phyloP scores from a whole-genome alignment of 2,797 vertebrate genomes.

The Eulemur albifrons region DNA sequence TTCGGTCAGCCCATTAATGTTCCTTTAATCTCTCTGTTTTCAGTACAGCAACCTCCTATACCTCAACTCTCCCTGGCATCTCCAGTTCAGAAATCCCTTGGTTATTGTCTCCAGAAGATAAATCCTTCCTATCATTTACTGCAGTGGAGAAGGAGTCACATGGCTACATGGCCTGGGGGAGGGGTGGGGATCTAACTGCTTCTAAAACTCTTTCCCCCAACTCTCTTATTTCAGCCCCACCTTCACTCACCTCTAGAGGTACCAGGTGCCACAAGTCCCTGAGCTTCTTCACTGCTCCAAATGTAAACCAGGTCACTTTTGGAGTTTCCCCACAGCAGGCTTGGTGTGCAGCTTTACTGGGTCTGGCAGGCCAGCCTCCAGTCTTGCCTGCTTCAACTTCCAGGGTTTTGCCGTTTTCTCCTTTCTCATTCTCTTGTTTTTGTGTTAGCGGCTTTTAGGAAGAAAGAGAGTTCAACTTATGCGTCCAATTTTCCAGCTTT shows the following conservation, averaged over 20 bases:
- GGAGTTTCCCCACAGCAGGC: neutral
- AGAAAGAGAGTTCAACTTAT: neutral
- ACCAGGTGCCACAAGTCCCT: neutral
- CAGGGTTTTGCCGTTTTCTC: neutral
- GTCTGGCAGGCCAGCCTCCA: neutral
- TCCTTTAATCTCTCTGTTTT: neutral
- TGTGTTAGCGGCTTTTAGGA: neutral
- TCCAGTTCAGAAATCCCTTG: neutral
- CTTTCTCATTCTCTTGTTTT: neutral
- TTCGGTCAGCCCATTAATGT: neutral
- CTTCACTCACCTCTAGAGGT: neutral
- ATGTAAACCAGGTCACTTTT: neutral
- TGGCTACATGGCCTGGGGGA: neutral
- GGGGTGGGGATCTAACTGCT: neutral
- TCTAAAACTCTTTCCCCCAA: neutral
- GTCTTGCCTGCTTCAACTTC: neutral
- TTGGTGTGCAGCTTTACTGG: accelerated
- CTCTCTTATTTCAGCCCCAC: neutral
- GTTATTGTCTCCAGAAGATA: neutral
- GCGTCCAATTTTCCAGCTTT: neutral
- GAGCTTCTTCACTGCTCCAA: neutral
- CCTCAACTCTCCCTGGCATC: neutral
- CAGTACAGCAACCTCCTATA: neutral
- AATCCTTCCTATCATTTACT: neutral
- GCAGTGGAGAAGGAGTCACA: neutral